These are phyloP conservation scores for Araneus ventricosus DNA, from an alignment of 1,140 invertebrate genomes.

Conservation along the genomic window DNA sequence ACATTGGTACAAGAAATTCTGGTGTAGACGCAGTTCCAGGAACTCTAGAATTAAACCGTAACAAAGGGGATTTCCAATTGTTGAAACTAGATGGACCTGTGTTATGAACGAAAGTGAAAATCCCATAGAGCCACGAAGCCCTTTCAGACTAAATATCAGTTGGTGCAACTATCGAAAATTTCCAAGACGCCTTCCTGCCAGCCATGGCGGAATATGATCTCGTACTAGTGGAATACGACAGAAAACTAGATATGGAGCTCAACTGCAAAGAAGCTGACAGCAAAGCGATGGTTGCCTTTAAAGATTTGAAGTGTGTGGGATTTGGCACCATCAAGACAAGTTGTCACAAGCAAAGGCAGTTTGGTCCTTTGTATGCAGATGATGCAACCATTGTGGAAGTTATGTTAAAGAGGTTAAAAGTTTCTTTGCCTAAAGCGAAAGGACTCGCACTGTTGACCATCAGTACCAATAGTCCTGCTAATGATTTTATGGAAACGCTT, in stretches of 20 bases:
- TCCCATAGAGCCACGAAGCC: slow-evolving; percentile 34
- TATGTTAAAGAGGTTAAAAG: slow-evolving; percentile 74
- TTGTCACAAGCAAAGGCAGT: slow-evolving; percentile 69
- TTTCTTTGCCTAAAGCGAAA: slow-evolving; percentile 47
- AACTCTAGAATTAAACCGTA: slow-evolving; percentile 76
- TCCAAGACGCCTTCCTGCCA: slow-evolving; percentile 27
- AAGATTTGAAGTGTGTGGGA: slow-evolving; percentile 73
- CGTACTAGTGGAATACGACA: slow-evolving; percentile 61
- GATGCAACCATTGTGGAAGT: slow-evolving; percentile 76
- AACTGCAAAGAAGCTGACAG: slow-evolving; percentile 72
- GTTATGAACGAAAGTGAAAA: slow-evolving; percentile 52
- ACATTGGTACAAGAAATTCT: slow-evolving; percentile 75
- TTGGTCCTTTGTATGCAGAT: slow-evolving; percentile 77
- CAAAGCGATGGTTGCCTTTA: slow-evolving; percentile 71
- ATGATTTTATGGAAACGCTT: slow-evolving; percentile 74
- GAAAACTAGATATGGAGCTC: slow-evolving; percentile 59
- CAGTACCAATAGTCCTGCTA: slow-evolving; percentile 71
- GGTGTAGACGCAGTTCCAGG: slow-evolving; percentile 76
- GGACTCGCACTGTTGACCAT: slow-evolving; percentile 77
- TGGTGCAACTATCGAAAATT: slow-evolving; percentile 30
- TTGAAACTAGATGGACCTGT: slow-evolving; percentile 59
- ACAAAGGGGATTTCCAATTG: slow-evolving; percentile 76
- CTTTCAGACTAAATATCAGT: slow-evolving; percentile 36
- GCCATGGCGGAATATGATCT: slow-evolving; percentile 73
- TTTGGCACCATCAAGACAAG: slow-evolving; percentile 76